phyloP scores from a whole-genome alignment of 2,113 vertebrate genomes.

The Rhabdomys dilectus region DNA sequence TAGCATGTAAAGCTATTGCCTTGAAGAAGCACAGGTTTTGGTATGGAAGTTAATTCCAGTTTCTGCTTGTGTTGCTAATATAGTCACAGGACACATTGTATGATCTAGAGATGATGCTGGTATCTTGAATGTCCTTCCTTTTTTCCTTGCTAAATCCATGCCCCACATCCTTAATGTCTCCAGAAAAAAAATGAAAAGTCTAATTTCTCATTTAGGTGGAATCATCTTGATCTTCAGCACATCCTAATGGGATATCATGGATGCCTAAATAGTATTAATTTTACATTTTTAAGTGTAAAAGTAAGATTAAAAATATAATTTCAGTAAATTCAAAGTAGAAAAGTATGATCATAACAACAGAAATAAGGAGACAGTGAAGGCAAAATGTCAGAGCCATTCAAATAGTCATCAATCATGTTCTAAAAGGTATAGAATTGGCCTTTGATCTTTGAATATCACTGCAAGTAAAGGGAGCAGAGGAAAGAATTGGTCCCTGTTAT shows the following conservation, averaged over 20 bases:
- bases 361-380: neutral
- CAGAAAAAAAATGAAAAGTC: neutral
- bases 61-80: neutral
- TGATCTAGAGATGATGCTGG: neutral
- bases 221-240: neutral
- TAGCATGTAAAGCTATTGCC: conserved; percentile 18
- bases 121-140: too few species aligned
- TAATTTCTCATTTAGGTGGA: neutral
- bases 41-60: neutral
- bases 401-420: neutral
- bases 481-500: neutral
- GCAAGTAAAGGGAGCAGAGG: neutral
- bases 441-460: neutral
- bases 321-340: neutral
- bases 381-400: neutral
- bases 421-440: neutral
- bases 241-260: neutral
- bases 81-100: neutral
- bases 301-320: neutral
- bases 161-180: neutral
- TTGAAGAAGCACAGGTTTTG: conserved; percentile 2
- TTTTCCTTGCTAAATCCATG: accelerated
- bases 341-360: neutral
- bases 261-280: neutral
- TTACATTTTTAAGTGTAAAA: neutral